Percentiles rank a stretch among this genome's conserved stretches.
phyloP scores from a whole-genome alignment of 2,113 vertebrate species.

The Epinephelus fuscoguttatus region DNA sequence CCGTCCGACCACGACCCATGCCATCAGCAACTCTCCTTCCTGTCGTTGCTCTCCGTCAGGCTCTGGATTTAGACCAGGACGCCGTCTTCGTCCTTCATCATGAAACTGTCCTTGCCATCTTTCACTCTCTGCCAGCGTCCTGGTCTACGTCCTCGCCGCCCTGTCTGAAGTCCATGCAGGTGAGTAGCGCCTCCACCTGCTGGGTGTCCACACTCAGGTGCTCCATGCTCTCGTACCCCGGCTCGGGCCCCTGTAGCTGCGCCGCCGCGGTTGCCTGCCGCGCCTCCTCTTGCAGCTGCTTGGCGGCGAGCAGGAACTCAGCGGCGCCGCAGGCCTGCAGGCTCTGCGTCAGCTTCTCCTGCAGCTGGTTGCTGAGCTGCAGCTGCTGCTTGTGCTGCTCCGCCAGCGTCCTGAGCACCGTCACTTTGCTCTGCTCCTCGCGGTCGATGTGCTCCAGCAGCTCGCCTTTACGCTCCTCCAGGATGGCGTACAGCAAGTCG shows the following conservation, averaged over 20 bases:
- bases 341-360: conserved; percentile 87
- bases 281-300: conserved; percentile 79
- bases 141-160: conserved; percentile 10
- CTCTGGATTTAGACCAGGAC: too few relatives aligned
- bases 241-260: conserved; percentile 80
- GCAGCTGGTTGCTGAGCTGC: conserved; percentile 85
- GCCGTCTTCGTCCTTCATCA: neutral
- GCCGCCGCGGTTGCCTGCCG: conserved; percentile 80
- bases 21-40: too few relatives aligned
- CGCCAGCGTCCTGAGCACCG: conserved; percentile 81
- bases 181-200: conserved; percentile 80
- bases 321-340: conserved; percentile 85
- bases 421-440: conserved; percentile 86
- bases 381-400: conserved; percentile 87
- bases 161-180: conserved; percentile 84
- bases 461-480: conserved; percentile 89
- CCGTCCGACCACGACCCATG: neutral
- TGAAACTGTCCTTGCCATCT: too few relatives aligned
- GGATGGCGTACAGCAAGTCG: conserved; percentile 82
- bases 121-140: neutral
- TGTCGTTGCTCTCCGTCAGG: too few relatives aligned
- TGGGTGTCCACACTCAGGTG: conserved; percentile 87
- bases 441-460: conserved; percentile 84
- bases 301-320: conserved; percentile 86
- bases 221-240: conserved; percentile 91